These are phyloP conservation scores for Clanis bilineata DNA, from an alignment of 2,888 invertebrate species.

Conservation along the genomic window DNA sequence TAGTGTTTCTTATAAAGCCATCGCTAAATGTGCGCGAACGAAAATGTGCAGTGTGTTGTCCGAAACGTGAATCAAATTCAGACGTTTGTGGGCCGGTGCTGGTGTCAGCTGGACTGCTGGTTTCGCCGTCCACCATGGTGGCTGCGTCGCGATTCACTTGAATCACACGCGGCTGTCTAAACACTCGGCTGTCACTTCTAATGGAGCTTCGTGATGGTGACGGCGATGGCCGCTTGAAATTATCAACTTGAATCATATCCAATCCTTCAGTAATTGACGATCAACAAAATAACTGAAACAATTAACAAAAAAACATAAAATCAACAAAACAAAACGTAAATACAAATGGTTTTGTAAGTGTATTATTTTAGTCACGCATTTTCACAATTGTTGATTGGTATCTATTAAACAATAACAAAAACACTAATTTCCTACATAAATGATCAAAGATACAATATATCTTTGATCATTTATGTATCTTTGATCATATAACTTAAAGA, in stretches of 20 bases:
- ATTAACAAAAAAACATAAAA: slow-evolving; percentile 15
- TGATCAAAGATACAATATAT: too few species aligned
- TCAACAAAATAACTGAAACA: neutral
- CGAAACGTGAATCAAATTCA: slow-evolving; percentile 42
- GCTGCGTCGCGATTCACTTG: slow-evolving; percentile 77
- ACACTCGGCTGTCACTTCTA: slow-evolving; percentile 69
- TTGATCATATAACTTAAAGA: too few species aligned
- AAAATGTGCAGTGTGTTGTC: slow-evolving; percentile 62
- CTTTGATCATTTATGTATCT: too few species aligned
- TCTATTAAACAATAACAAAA: too few species aligned
- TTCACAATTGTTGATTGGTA: too few species aligned
- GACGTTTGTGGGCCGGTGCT: slow-evolving; percentile 22
- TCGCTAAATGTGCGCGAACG: slow-evolving; percentile 78
- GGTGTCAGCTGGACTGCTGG: slow-evolving; percentile 34
- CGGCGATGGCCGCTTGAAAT: slow-evolving; percentile 72
- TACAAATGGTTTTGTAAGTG: too few species aligned
- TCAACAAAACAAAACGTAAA: neutral
- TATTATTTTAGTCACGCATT: neutral
- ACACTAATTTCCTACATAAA: too few species aligned
- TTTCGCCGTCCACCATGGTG: slow-evolving; percentile 74
- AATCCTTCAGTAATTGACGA: slow-evolving; percentile 13
- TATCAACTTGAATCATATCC: slow-evolving; percentile 73
- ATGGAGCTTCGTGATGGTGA: slow-evolving; percentile 75
- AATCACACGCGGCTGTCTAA: slow-evolving; percentile 75
- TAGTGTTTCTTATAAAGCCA: slow-evolving; percentile 76